Conservation (phyloP, 2,797 vertebrate genomes). For the Poeciliopsis turneri region DNA sequence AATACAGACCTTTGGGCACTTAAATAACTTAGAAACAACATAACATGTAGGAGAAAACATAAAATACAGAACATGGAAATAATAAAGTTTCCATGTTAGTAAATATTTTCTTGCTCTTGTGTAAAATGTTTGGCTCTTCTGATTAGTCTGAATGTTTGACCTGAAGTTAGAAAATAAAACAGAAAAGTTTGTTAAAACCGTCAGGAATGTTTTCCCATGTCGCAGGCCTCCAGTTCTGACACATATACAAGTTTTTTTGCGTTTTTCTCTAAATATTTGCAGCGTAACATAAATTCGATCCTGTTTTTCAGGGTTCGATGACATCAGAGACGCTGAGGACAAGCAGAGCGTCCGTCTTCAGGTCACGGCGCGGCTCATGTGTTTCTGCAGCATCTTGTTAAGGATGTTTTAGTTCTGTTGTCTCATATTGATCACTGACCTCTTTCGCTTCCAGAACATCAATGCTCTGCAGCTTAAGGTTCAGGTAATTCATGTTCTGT, state of each 20-base stretch:
- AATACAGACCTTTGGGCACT: no score
- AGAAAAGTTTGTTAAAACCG: no score
- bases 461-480: not conserved
- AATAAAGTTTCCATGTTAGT: no score
- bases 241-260: not conserved
- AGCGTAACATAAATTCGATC: not conserved
- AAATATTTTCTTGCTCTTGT: no score
- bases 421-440: slow-evolving; percentile 3
- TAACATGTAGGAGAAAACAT: no score
- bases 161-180: no score
- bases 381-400: not conserved
- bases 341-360: not conserved
- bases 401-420: not conserved
- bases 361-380: not conserved
- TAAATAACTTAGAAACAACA: no score
- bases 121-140: no score
- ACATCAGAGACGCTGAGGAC: not conserved
- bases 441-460: not conserved
- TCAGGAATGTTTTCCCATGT: no score
- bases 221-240: no score
- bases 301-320: not conserved
- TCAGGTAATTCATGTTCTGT: not conserved
- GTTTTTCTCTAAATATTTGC: not conserved
- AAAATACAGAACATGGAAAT: no score
- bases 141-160: no score